Evolutionary conservation across 2,797 vertebrate species (phyloP).

Genomic region (Leucoraja ocellata): DNA sequence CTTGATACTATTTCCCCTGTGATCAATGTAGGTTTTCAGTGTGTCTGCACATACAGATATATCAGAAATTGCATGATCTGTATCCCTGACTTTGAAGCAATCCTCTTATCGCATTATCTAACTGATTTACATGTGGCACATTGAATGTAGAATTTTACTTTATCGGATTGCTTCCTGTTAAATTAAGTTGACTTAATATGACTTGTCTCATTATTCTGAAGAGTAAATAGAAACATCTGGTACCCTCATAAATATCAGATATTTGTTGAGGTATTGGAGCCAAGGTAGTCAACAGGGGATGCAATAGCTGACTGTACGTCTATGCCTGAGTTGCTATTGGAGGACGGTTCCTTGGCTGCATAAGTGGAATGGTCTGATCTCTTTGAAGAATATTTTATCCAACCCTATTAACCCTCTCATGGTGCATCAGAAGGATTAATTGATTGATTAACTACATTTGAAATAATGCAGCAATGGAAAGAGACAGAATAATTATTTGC

Average conservation of each 20-base stretch:
- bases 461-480: conserved; percentile 41
- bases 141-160: conserved; percentile 30
- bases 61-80: conserved; percentile 14
- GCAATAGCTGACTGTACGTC: not conserved
- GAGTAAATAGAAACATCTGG: not conserved
- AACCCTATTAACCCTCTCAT: conserved; percentile 43
- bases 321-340: not conserved
- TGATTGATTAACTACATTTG: conserved; percentile 48
- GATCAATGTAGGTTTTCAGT: not conserved
- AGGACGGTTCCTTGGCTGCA: not conserved
- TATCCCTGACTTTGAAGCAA: conserved; percentile 1
- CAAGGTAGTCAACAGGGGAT: not conserved
- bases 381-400: not conserved
- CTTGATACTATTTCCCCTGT: not conserved
- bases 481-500: not conserved
- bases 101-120: conserved; percentile 27
- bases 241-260: not conserved
- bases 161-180: not conserved
- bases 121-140: conserved; percentile 31
- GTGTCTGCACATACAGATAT: not conserved
- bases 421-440: conserved; percentile 47
- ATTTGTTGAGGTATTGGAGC: not conserved
- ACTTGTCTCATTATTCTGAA: not conserved
- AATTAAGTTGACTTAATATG: conserved; percentile 20
- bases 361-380: not conserved